Conservation (phyloP, 2,797 vertebrate species). For the Gallinago stenura region DNA sequence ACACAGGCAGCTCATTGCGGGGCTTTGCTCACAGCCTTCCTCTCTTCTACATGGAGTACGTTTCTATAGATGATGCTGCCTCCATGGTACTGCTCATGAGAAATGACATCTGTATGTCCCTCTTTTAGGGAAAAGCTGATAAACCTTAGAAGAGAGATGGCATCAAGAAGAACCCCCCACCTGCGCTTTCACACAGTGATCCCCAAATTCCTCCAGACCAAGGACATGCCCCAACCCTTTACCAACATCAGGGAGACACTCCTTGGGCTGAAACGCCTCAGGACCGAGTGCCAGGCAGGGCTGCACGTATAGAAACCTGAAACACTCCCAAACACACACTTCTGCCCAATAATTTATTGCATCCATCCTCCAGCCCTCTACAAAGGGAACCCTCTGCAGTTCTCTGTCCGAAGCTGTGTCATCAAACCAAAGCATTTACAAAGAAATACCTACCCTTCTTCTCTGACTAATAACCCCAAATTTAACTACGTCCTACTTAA, state of each 20-base stretch:
- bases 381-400: not conserved
- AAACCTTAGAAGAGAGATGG: not conserved
- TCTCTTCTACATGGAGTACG: rapidly evolving
- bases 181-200: not conserved
- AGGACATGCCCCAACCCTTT: not conserved
- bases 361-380: not conserved
- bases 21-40: not conserved
- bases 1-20: rapidly evolving
- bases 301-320: rapidly evolving
- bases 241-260: not conserved
- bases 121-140: not conserved
- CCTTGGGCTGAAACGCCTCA: not conserved
- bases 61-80: not conserved
- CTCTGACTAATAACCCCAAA: conserved; percentile 43
- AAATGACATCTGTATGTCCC: not conserved
- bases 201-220: not conserved
- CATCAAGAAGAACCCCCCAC: not conserved
- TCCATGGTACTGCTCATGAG: not conserved
- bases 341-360: not conserved
- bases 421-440: not conserved
- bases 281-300: not conserved
- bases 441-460: not conserved
- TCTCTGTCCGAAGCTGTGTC: not conserved
- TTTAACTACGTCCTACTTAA: conserved; percentile 50
- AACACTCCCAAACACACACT: not conserved